Evolutionary conservation across 2,113 vertebrate genomes (phyloP), one percentile per base, ranked within the genome.

Genomic region (Platichthys flesus): DNA sequence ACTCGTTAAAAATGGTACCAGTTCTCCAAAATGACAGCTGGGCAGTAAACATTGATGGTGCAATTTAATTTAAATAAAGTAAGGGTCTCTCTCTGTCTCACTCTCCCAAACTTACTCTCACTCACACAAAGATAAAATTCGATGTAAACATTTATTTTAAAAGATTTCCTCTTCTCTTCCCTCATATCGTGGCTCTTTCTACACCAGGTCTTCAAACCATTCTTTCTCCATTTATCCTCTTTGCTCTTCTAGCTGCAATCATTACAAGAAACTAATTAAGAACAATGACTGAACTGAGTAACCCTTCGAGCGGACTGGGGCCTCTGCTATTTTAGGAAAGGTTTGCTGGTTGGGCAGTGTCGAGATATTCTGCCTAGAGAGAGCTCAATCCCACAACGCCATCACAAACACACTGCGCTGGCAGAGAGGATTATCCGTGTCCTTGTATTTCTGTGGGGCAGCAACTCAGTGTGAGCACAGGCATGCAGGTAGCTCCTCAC

Each of bases 241-340:
- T 74, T 66, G 67, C 84, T 78, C 65, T 28, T 57, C 15, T 70
- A 77, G 76, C 84, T 89, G 85, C 82, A 85, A 79, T 90, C 89
- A 85, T 90, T 88, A 86, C 83, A 71, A 89, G 84, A 82, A 85
- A 85, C 82, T 79, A 91, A 91, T 92, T 90, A 88, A 78, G 82
- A 71, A 65, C 75, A 56, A 26, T 82, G 76, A 88, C 69, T 93
- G 91, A 89, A 93, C 89, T 23, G 76, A 87, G 85, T 93, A 86
- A 91, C 88, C 90, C 84, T 51, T 49, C 64, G 45, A 74, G 71
- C 23, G 16, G 67, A 74, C 75, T 51, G 42, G 70, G 71, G 23
- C 67, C 75, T 66, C 62, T 67, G 56, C 70, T 88, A 88, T 88
- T 88, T 82, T 75, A 54, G 70, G 81, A 71, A 57, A 74, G 20